Evolutionary conservation across 2,113 vertebrate species (phyloP), one percentile per base, ranked within the genome.

Genomic region (Nycticorax nycticorax): DNA sequence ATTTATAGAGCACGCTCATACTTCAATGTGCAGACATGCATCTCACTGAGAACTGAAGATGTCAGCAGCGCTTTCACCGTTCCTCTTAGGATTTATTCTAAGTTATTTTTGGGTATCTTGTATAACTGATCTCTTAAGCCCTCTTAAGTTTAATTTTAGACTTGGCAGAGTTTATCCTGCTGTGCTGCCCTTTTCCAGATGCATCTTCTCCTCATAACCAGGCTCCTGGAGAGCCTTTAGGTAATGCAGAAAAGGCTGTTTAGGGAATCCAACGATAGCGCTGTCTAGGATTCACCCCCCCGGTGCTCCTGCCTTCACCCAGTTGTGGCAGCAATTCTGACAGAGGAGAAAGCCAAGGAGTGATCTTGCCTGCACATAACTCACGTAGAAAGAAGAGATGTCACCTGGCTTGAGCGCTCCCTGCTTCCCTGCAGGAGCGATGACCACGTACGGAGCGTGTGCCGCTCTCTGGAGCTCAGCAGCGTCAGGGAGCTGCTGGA

Each of bases 101-200:
- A 93, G 96, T 97, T 97, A 97, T 97, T 97, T 97, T 96, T 76
- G 96, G 92, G 50, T 96, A 96, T 96, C 96, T 97, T 97, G 96
- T 97, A 96, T 97, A 96, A 96, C 96, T 79, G 96, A 96, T 97
- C 96, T 97, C 89, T 96, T 97, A 97, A 97, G 96, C 96, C 94
- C 96, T 97, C 96, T 97, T 97, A 96, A 92, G 96, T 94, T 96
- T 97, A 96, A 96, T 96, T 96, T 97, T 97, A 97, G 96, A 95
- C 85, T 96, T 96, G 96, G 96, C 96, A 96, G 96, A 95, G 93
- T 97, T 96, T 97, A 96, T 89, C 96, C 96, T 97, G 96, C 94
- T 97, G 96, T 95, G 93, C 93, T 95, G 93, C 94, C 96, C 96
- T 96, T 97, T 97, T 96, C 93, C 92, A 95, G 96, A 96, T 95